These are phyloP conservation scores for Dryocosmus kuriphilus DNA, from an alignment of 2,888 invertebrate species.

Conservation along the genomic window DNA sequence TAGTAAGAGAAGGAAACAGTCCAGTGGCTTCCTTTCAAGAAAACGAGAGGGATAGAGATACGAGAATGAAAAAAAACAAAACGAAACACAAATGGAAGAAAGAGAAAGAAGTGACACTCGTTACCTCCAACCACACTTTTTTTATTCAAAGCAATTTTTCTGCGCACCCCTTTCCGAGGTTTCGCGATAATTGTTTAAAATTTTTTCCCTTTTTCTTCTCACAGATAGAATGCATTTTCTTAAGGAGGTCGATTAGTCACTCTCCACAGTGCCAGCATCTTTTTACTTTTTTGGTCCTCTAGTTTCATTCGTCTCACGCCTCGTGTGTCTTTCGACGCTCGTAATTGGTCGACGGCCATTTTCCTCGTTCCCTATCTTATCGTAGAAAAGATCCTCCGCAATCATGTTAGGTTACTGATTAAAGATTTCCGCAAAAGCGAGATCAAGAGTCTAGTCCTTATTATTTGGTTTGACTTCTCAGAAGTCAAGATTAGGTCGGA, in stretches of 20 bases:
- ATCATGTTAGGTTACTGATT: slow-evolving; percentile 5
- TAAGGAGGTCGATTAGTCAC: slow-evolving; percentile 62
- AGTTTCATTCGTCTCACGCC: slow-evolving; percentile 49
- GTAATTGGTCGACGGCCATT: slow-evolving; percentile 34
- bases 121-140: slow-evolving; percentile 42
- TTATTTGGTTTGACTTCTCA: too few relatives aligned
- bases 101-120: neutral
- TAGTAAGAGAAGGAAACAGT: neutral
- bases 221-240: slow-evolving; percentile 44
- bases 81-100: neutral
- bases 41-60: slow-evolving; percentile 18
- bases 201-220: slow-evolving; percentile 52
- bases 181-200: slow-evolving; percentile 65
- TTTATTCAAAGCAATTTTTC: slow-evolving; percentile 65
- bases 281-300: slow-evolving; percentile 46
- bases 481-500: too few relatives aligned
- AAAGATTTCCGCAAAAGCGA: neutral
- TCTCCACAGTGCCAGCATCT: slow-evolving; percentile 42
- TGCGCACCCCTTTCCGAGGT: slow-evolving; percentile 49
- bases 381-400: slow-evolving; percentile 18
- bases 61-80: neutral
- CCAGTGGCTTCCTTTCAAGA: neutral
- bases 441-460: neutral
- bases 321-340: slow-evolving; percentile 43
- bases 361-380: slow-evolving; percentile 15